Conservation (phyloP, 2,797 vertebrate genomes). For the Mormyrus proboscirostris region DNA sequence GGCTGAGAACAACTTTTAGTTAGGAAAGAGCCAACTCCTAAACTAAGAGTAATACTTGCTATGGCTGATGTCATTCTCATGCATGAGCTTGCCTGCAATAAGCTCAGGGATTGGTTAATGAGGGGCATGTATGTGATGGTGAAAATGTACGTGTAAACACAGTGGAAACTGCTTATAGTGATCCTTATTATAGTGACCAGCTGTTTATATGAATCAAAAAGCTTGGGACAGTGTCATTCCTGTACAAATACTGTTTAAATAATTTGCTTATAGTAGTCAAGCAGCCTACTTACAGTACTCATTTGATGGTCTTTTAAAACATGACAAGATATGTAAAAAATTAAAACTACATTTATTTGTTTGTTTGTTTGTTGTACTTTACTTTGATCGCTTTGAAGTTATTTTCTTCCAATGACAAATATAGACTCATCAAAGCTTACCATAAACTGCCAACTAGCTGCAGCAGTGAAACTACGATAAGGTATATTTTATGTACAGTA, state of each 20-base stretch:
- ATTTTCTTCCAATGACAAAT: background rate
- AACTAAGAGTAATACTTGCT: background rate
- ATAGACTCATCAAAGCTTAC: background rate
- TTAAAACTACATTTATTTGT: background rate
- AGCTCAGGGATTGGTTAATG: background rate
- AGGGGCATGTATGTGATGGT: background rate
- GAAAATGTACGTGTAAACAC: background rate
- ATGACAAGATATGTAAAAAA: background rate
- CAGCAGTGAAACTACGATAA: background rate
- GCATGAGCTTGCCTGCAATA: background rate
- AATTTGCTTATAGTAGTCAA: background rate
- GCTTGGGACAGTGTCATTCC: background rate
- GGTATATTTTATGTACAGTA: background rate
- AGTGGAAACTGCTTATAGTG: background rate
- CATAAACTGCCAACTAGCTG: background rate
- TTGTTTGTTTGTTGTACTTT: background rate
- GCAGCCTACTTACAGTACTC: background rate
- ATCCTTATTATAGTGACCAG: background rate
- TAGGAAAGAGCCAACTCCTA: background rate
- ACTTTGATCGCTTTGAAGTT: background rate
- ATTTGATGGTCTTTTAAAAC: background rate
- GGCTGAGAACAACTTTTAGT: background rate
- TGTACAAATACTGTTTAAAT: background rate
- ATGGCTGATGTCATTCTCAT: background rate
- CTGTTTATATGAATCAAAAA: background rate